Conservation (phyloP, 2,113 vertebrate species). For the Scartelaos histophorus region DNA sequence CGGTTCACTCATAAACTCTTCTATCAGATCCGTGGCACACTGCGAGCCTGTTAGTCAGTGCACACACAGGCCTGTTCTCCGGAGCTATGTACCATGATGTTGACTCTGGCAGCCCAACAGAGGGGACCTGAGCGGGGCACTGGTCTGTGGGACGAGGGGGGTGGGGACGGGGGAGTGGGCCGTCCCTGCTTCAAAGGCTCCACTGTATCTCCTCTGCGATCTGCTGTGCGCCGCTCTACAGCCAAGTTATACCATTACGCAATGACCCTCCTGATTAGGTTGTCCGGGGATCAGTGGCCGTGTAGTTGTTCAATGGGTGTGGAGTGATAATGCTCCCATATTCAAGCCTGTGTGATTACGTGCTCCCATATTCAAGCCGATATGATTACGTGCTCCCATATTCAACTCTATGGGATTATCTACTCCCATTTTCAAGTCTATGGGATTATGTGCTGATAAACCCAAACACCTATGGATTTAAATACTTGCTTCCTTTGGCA, state of each 20-base stretch:
- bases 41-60: conserved; percentile 20
- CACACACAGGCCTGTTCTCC: conserved; percentile 53
- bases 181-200: conserved; percentile 62
- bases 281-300: not conserved
- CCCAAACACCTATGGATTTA: too few relatives aligned
- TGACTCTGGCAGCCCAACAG: conserved; percentile 73
- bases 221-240: conserved; percentile 58
- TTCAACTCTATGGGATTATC: not conserved
- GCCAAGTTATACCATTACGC: conserved; percentile 70
- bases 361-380: not conserved
- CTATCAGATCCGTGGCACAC: conserved; percentile 20
- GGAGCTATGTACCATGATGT: conserved; percentile 63
- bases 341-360: not conserved
- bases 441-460: too few relatives aligned
- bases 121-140: conserved; percentile 44
- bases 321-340: not conserved
- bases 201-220: conserved; percentile 61
- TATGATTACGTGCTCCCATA: not conserved
- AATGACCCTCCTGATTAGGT: conserved; percentile 37
- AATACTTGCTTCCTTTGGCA: too few relatives aligned
- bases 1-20: conserved; percentile 8
- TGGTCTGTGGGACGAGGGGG: conserved; percentile 37
- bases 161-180: conserved; percentile 45
- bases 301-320: not conserved
- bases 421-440: not conserved